Evolutionary conservation across 2,113 vertebrate species (phyloP).

Genomic region (Bujurquina vittata): DNA sequence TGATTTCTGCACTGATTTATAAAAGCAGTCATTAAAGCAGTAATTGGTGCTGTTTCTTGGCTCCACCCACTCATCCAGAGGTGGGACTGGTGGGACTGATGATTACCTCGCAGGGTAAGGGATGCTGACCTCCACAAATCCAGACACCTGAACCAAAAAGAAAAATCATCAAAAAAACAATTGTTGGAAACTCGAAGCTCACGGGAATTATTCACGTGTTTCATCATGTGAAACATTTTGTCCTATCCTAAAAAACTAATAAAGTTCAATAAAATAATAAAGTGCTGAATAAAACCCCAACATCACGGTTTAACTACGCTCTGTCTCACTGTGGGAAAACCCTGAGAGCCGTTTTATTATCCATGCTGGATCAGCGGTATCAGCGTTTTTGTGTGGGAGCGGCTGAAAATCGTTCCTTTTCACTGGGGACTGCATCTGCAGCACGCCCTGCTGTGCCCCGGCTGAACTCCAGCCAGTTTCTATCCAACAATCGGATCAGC

Average conservation of each 20-base stretch:
- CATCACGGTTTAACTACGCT: not conserved
- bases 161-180: not conserved
- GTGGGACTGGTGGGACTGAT: not conserved
- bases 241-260: not conserved
- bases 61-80: not conserved
- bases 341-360: too few relatives aligned
- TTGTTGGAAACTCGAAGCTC: accelerated
- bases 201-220: not conserved
- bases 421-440: not conserved
- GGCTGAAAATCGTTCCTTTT: too few relatives aligned
- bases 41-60: not conserved
- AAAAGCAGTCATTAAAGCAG: not conserved
- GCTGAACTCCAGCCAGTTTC: too few relatives aligned
- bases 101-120: not conserved
- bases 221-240: not conserved
- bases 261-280: not conserved
- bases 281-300: not conserved
- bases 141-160: constrained; percentile 7
- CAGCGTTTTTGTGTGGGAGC: too few relatives aligned
- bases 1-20: not conserved
- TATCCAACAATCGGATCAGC: too few relatives aligned
- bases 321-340: not conserved
- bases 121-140: not conserved
- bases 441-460: not conserved
- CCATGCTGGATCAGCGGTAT: too few relatives aligned